These are phyloP conservation scores for Tubulanus polymorphus DNA, from an alignment of 2,888 invertebrate genomes.

Conservation along the genomic window DNA sequence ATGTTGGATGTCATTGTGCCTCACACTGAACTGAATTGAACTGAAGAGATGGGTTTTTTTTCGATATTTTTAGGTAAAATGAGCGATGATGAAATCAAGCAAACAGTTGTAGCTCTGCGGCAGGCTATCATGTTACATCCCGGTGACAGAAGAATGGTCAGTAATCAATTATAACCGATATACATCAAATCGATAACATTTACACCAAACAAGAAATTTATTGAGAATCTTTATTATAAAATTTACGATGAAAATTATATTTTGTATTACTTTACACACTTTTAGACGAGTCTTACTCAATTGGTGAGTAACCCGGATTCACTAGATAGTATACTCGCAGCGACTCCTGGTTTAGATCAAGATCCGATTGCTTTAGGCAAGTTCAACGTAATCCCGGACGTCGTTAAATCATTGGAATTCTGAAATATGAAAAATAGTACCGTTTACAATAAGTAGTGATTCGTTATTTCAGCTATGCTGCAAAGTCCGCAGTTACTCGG, in stretches of 20 bases:
- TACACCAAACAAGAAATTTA: too few relatives aligned
- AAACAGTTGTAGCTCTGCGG: conserved; percentile 11
- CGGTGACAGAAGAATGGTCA: conserved; percentile 14
- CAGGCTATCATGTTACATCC: conserved; percentile 11
- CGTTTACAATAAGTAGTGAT: too few relatives aligned
- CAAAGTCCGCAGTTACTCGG: conserved; percentile 73
- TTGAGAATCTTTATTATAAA: too few relatives aligned
- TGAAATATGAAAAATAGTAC: too few relatives aligned
- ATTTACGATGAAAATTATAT: too few relatives aligned
- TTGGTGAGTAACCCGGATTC: conserved; percentile 56
- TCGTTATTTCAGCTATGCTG: conserved; percentile 61
- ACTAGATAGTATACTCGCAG: conserved; percentile 67
- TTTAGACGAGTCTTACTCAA: too few relatives aligned
- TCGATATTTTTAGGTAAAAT: background rate
- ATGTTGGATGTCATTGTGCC: too few relatives aligned
- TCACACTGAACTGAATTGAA: too few relatives aligned
- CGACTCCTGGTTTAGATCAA: conserved; percentile 66
- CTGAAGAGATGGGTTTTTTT: too few relatives aligned
- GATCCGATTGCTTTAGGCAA: conserved; percentile 66
- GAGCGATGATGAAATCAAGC: background rate
- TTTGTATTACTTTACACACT: too few relatives aligned
- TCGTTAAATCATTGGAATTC: too few relatives aligned
- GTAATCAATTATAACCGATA: background rate
- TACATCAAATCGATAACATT: background rate
- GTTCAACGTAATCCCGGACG: too few relatives aligned